A percentile compares a stretch with the other conserved stretches of the same genome.
Evolutionary conservation across 2,888 invertebrate species (phyloP).

Genomic region (Diabrotica balteata): DNA sequence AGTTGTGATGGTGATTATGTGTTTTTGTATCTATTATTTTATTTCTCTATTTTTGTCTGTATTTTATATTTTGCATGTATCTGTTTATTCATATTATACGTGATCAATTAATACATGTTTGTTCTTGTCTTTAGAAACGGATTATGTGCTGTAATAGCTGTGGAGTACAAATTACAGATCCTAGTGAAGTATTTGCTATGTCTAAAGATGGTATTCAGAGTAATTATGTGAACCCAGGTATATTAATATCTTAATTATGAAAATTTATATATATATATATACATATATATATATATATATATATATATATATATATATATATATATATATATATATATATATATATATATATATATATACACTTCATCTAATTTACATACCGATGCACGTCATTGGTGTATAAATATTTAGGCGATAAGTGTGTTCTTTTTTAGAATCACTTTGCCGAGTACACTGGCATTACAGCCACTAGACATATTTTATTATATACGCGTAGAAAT

Average conservation of each 20-base stretch:
- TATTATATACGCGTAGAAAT: too few relatives aligned
- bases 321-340: not conserved
- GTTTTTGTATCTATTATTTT: not conserved
- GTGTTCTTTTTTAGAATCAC: too few relatives aligned
- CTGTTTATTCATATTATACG: conserved; percentile 9
- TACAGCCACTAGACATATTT: too few relatives aligned
- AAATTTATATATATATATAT: not conserved
- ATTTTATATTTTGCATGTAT: not conserved
- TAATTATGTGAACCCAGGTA: conserved; percentile 80
- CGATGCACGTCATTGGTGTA: too few relatives aligned
- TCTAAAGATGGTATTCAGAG: conserved; percentile 80
- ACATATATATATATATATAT: not conserved
- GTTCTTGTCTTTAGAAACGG: conserved; percentile 56
- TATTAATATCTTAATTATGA: conserved; percentile 27
- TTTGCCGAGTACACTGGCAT: too few relatives aligned
- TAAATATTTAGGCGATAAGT: too few relatives aligned
- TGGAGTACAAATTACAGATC: conserved; percentile 68
- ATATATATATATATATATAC: too few relatives aligned
- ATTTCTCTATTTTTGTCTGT: not conserved
- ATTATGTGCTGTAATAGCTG: conserved; percentile 67
- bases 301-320: not conserved
- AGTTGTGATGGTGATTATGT: too few relatives aligned
- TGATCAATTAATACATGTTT: too few relatives aligned
- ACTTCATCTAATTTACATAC: too few relatives aligned
- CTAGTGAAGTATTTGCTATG: conserved; percentile 80